Base-by-base conservation (phyloP, 1,140 invertebrate species). In the Pseudomyrmex concolor region DNA sequence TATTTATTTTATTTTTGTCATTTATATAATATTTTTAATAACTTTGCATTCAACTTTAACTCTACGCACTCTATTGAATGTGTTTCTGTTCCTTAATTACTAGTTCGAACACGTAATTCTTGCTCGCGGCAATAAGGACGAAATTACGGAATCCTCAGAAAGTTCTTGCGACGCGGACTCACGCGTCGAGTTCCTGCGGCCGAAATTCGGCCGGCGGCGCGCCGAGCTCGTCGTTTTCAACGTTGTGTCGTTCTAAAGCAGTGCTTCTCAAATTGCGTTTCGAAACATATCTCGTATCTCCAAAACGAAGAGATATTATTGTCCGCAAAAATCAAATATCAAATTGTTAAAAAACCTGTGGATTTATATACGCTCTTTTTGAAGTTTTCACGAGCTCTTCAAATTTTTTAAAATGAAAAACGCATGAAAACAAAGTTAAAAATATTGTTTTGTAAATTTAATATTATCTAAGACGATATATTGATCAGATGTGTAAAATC, bases 51-150 rank as follows among this genome's bases (percentile, higher is more conserved):
- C 7, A 7, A 34, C 34, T 34, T 34, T 7, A 34, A 34, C 34
- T 34, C 34, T 60, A 25, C 45, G n/a, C 62, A 15, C 15, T 43
- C 15, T 43, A n/a, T 4, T 22, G 60, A 64, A n/a, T 34, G 34
- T 34, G 34, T 34, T 22, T 64, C 66, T 57, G 72, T 63, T 83
- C 45, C 62, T 83, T 83, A 76, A 83, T 83, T 83, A 83, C 60
- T 48, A 62, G 51, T 57, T 17, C 60, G 45, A 50, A 55, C 51
- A 50, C 71, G 80, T 83, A 9, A 50, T 57, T 83, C 19, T 76
- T 74, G 43, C n/a, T 57, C 34, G 15, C 43, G 50, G 71, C 72
- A 54, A 64, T 67, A 77, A 77, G 72, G 73, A 64, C 34, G 43
- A 59, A 63, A 74, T 83, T 83, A 77, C 50, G 71, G 51, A 59